Evolutionary conservation across 2,113 vertebrate genomes (phyloP).

Genomic region (Orthonyx spaldingii): DNA sequence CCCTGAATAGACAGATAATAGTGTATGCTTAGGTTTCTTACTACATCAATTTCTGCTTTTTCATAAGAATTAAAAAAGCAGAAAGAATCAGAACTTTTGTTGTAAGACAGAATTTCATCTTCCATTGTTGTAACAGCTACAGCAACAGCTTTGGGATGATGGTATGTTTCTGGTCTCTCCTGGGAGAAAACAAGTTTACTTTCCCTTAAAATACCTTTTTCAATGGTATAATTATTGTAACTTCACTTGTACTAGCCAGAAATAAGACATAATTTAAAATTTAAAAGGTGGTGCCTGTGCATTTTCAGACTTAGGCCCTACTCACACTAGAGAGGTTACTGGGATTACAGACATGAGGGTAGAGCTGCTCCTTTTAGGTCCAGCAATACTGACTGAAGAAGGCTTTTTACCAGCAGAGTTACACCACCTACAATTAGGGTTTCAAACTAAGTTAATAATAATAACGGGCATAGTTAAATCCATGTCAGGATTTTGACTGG

Average conservation of each 20-base stretch:
- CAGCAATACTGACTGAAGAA: not conserved
- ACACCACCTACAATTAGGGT: not conserved
- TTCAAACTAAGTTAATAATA: not conserved
- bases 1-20: not conserved
- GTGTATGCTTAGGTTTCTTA: not conserved
- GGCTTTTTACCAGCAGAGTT: not conserved
- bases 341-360: not conserved
- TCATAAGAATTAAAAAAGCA: not conserved
- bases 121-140: not conserved
- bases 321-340: not conserved
- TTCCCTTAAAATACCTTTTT: not conserved
- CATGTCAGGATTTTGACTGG: not conserved
- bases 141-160: not conserved
- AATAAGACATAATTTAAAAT: not conserved
- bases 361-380: not conserved
- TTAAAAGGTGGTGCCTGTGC: not conserved
- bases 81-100: not conserved
- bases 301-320: not conserved
- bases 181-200: not conserved
- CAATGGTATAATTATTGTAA: not conserved
- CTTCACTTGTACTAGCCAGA: not conserved
- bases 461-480: not conserved
- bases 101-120: not conserved
- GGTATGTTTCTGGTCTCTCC: not conserved
- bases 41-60: not conserved